These are phyloP conservation scores for Elmis aenea DNA, from an alignment of 2,888 invertebrate species.

Conservation along the genomic window DNA sequence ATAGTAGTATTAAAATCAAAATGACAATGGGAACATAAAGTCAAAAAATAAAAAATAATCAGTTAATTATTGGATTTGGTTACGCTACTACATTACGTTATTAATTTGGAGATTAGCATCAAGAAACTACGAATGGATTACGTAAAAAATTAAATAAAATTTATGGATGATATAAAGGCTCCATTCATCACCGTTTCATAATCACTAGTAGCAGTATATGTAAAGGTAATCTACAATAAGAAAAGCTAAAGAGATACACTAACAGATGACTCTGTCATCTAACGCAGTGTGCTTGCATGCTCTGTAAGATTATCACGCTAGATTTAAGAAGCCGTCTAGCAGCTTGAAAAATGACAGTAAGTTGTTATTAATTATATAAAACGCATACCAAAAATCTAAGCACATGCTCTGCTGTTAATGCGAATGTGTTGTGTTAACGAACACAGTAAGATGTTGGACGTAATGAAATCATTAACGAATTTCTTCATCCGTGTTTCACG, in stretches of 20 bases:
- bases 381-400: slow-evolving; percentile 11
- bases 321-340: slow-evolving; percentile 40
- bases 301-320: slow-evolving; percentile 40
- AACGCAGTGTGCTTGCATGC: slow-evolving; percentile 34
- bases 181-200: slow-evolving; percentile 26
- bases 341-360: slow-evolving; percentile 38
- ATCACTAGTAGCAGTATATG: slow-evolving; percentile 18
- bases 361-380: slow-evolving; percentile 38
- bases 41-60: too few relatives aligned
- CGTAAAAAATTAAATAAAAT: too few relatives aligned
- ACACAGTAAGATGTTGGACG: slow-evolving; percentile 5
- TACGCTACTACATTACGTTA: too few relatives aligned
- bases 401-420: slow-evolving; percentile 9
- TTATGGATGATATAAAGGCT: too few relatives aligned
- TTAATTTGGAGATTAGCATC: too few relatives aligned
- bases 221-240: slow-evolving; percentile 14
- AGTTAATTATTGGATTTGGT: too few relatives aligned
- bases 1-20: too few relatives aligned
- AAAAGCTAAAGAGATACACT: slow-evolving; percentile 26
- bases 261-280: slow-evolving; percentile 39
- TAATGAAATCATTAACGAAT: slow-evolving; percentile 26
- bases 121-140: too few relatives aligned
- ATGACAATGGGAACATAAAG: too few relatives aligned
- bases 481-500: slow-evolving; percentile 23
- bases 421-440: slow-evolving; percentile 5